A percentile compares a stretch with the other conserved stretches of the same genome.
phyloP scores from a whole-genome alignment of 2,113 vertebrate species.

The Ptilorrhoa leucosticta region DNA sequence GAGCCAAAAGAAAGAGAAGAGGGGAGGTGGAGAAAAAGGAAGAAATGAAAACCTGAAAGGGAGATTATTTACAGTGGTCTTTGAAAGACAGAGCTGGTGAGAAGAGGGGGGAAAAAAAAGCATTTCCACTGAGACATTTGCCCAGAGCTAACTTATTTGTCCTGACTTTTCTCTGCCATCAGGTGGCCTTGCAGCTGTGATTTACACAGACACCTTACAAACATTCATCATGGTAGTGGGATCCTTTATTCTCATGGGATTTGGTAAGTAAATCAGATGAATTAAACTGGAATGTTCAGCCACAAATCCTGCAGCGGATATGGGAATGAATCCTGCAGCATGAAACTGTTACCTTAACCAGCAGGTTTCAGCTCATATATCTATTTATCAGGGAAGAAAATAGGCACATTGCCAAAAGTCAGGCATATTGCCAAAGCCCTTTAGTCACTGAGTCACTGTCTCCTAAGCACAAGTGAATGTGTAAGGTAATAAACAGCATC shows the following conservation, averaged over 20 bases:
- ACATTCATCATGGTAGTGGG: conserved; percentile 92
- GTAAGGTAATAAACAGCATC: not conserved
- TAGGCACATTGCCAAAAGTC: not conserved
- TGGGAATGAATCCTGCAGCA: not conserved
- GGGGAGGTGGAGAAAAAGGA: not conserved
- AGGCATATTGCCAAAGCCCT: not conserved
- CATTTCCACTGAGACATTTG: not conserved
- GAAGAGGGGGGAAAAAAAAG: not conserved
- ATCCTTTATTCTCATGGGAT: conserved; percentile 89
- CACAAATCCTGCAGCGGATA: not conserved
- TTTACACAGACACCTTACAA: conserved; percentile 96
- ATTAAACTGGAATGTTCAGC: not conserved
- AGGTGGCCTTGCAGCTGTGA: conserved; percentile 94
- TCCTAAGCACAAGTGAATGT: not conserved
- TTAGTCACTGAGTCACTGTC: not conserved
- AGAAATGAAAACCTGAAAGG: not conserved
- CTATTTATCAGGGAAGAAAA: not conserved
- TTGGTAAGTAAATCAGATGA: conserved; percentile 77
- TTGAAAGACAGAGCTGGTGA: not conserved
- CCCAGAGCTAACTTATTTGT: not conserved
- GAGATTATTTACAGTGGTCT: not conserved
- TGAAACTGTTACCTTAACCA: not conserved
- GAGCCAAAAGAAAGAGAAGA: not conserved
- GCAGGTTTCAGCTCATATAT: not conserved
- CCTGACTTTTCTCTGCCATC: not conserved